Conservation (phyloP, 2,797 vertebrate genomes). For the Pelobates cultripes region DNA sequence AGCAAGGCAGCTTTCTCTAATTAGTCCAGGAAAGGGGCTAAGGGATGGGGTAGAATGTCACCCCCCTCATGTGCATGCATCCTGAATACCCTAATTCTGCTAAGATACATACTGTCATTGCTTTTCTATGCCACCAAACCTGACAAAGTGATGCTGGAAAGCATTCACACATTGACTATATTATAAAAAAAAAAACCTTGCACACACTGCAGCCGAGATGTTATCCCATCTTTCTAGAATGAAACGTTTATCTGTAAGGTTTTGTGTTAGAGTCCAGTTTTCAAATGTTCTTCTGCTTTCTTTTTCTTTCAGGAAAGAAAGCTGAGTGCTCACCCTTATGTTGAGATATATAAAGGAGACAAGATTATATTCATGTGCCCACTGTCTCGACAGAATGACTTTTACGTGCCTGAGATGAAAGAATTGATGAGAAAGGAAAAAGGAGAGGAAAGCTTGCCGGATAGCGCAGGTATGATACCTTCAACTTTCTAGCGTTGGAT, state of each 20-base stretch:
- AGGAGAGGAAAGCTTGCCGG: slow-evolving; percentile 75
- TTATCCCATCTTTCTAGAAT: no score
- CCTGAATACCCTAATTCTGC: no score
- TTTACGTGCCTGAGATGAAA: slow-evolving; percentile 90
- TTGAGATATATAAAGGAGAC: slow-evolving; percentile 88
- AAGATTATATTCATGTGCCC: slow-evolving; percentile 88
- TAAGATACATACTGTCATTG: no score
- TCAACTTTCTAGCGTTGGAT: not conserved
- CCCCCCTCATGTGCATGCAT: no score
- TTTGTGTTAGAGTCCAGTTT: not conserved
- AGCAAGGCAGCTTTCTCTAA: slow-evolving; percentile 40
- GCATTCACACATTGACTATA: no score
- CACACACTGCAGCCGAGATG: no score
- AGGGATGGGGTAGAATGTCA: not conserved
- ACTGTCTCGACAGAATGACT: slow-evolving; percentile 87
- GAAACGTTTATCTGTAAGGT: no score
- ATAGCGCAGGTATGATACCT: slow-evolving; percentile 80
- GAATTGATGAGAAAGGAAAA: slow-evolving; percentile 74
- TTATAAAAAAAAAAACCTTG: no score
- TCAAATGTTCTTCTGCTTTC: not conserved
- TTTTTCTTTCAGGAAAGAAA: slow-evolving; percentile 80
- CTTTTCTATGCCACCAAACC: no score
- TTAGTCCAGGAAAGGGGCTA: slow-evolving; percentile 35
- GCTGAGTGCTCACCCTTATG: slow-evolving; percentile 87
- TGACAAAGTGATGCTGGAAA: no score